Evolutionary conservation across 1,140 invertebrate genomes (phyloP).

Genomic region (Tetramorium simillimum): DNA sequence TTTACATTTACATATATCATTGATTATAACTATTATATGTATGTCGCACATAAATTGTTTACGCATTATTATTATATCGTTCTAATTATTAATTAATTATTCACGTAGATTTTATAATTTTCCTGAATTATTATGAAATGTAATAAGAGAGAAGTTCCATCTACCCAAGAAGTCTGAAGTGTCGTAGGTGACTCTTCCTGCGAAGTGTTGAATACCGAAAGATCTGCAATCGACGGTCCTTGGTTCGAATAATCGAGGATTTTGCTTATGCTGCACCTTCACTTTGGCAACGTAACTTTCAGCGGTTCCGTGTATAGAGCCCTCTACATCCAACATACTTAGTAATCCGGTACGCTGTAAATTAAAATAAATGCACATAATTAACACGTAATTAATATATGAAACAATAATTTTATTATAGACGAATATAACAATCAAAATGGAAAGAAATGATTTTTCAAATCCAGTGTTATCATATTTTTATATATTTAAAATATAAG

Average conservation of each 20-base stretch:
- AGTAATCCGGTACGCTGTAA: constrained; percentile 93
- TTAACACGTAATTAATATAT: neutral
- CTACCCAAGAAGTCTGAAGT: constrained; percentile 93
- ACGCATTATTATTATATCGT: neutral
- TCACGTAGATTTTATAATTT: neutral
- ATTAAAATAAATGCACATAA: neutral
- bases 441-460: neutral
- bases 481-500: neutral
- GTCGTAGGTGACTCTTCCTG: constrained; percentile 95
- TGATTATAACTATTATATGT: neutral
- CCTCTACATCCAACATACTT: constrained; percentile 97
- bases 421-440: neutral
- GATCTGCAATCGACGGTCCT: constrained; percentile 91
- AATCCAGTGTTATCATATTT: neutral
- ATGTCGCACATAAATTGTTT: neutral
- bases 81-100: neutral
- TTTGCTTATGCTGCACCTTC: constrained; percentile 93
- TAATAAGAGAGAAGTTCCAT: constrained; percentile 24
- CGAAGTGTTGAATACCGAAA: constrained; percentile 97
- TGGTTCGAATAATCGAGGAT: constrained; percentile 90
- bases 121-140: neutral
- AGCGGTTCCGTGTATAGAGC: constrained; percentile 93
- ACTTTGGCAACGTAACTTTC: constrained; percentile 96
- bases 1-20: neutral
- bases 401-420: neutral